Conservation (phyloP, 2,797 vertebrate species). For the Yasuhikotakia modesta region DNA sequence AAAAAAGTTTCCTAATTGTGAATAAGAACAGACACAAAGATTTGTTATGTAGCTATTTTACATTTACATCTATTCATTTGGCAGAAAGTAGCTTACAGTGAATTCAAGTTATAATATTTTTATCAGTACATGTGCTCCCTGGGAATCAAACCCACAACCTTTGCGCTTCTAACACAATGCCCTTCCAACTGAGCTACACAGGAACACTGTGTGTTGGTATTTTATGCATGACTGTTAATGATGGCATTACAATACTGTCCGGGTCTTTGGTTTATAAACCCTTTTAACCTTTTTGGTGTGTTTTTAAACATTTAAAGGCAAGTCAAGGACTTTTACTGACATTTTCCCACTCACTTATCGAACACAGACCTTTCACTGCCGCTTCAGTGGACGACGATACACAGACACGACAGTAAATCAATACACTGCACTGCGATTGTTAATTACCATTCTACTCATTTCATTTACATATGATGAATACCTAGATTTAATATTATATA, state of each 20-base stretch:
- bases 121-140: no score
- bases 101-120: no score
- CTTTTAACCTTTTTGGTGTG: no score
- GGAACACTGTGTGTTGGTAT: no score
- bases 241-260: no score
- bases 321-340: background rate
- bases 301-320: background rate
- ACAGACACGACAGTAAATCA: constrained; percentile 6
- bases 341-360: background rate
- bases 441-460: background rate
- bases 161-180: no score
- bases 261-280: no score
- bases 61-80: no score
- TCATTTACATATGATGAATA: background rate
- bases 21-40: background rate
- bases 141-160: no score
- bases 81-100: no score
- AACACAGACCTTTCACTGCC: background rate
- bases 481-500: background rate
- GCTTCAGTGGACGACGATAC: constrained; percentile 7
- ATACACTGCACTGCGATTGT: background rate
- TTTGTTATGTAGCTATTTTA: background rate
- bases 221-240: background rate
- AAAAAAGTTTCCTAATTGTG: background rate
- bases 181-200: no score